These are phyloP conservation scores for Pollimyrus isidori DNA, from an alignment of 2,113 vertebrate species.

Conservation along the genomic window DNA sequence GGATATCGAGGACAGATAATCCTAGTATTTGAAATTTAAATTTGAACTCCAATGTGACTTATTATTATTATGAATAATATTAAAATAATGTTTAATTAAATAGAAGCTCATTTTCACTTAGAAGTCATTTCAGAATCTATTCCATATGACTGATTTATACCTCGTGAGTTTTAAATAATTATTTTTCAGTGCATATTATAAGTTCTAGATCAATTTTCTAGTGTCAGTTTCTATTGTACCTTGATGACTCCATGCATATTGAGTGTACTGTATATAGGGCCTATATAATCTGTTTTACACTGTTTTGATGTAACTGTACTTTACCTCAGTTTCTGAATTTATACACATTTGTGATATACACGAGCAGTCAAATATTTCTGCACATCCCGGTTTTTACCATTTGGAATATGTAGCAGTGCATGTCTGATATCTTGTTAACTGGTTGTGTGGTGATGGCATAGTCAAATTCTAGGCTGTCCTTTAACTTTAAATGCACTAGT, in stretches of 20 bases:
- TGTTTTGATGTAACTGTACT: not conserved
- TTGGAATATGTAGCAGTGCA: too few species aligned
- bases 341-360: not conserved
- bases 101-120: not conserved
- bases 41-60: not conserved
- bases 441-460: too few species aligned
- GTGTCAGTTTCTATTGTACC: not conserved
- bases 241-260: not conserved
- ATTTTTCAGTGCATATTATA: not conserved
- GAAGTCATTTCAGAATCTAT: not conserved
- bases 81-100: not conserved
- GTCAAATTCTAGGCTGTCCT: too few species aligned
- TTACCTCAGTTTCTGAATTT: not conserved
- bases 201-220: not conserved
- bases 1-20: not conserved
- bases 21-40: not conserved
- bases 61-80: not conserved
- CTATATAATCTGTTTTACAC: not conserved
- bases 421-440: too few species aligned
- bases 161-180: not conserved
- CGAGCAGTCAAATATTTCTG: too few species aligned
- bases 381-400: too few species aligned
- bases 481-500: too few species aligned
- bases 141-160: not conserved
- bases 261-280: not conserved